phyloP scores from a whole-genome alignment of 2,888 invertebrate genomes.

The Celastrina argiolus region DNA sequence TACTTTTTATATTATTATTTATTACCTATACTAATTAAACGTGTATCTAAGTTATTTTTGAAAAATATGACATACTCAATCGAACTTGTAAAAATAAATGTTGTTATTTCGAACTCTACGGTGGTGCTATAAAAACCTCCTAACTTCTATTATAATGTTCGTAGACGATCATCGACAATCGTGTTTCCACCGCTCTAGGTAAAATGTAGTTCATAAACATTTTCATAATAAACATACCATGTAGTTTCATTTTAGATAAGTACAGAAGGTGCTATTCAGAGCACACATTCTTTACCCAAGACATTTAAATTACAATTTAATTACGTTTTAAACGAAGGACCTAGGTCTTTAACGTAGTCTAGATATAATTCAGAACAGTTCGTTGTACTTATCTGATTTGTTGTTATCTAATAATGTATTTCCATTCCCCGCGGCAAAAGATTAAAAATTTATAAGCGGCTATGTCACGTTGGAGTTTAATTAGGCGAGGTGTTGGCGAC shows the following conservation, averaged over 20 bases:
- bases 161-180: neutral
- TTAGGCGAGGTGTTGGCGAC: slow-evolving; percentile 56
- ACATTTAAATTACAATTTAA: slow-evolving; percentile 8
- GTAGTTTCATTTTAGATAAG: neutral
- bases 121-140: neutral
- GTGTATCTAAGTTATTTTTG: neutral
- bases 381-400: slow-evolving; percentile 22
- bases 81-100: no score
- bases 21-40: no score
- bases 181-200: neutral
- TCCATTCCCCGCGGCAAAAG: slow-evolving; percentile 52
- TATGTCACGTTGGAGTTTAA: slow-evolving; percentile 68
- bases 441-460: slow-evolving; percentile 68
- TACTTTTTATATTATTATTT: no score
- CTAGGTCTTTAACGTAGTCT: slow-evolving; percentile 11
- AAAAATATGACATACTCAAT: neutral
- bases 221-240: neutral
- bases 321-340: neutral
- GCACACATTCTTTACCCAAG: neutral
- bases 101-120: neutral
- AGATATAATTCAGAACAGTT: slow-evolving; percentile 18
- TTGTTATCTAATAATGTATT: slow-evolving; percentile 30
- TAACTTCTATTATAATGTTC: neutral
- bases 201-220: neutral
- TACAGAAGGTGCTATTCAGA: neutral